Percentiles rank a stretch among this genome's conserved stretches.
These are phyloP conservation scores for Muscidifurax raptorellus DNA, from an alignment of 1,140 invertebrate genomes.

Conservation along the genomic window DNA sequence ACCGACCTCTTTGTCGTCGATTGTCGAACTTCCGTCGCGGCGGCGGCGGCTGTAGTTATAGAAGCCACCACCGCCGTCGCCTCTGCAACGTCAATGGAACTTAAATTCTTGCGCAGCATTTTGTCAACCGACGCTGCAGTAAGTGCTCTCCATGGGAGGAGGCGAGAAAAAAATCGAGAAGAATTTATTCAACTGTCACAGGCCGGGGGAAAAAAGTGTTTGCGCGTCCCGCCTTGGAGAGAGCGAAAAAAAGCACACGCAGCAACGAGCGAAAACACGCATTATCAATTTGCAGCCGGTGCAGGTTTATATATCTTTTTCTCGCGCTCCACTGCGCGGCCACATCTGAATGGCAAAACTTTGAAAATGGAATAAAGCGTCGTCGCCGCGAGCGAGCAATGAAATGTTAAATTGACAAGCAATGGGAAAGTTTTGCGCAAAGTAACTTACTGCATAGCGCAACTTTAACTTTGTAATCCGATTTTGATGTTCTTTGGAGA, in stretches of 20 bases:
- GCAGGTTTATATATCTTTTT: not conserved
- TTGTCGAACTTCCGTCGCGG: conserved; percentile 69
- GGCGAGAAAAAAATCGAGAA: not conserved
- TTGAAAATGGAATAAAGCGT: not conserved
- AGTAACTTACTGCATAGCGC: not conserved
- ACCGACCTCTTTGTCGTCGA: conserved; percentile 72
- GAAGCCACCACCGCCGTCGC: conserved; percentile 27
- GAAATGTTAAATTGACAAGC: conserved; percentile 14
- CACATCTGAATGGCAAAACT: not conserved
- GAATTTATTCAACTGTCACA: conserved; percentile 35
- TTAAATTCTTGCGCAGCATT: conserved; percentile 46
- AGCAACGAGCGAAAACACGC: not conserved
- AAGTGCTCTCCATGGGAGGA: conserved; percentile 21
- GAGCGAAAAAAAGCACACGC: not conserved
- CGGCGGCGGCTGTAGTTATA: conserved; percentile 44
- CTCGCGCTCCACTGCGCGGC: too few species aligned
- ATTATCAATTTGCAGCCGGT: not conserved
- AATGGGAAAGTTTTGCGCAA: not conserved
- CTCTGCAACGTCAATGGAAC: conserved; percentile 32
- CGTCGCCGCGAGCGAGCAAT: not conserved
- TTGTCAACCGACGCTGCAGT: conserved; percentile 36
- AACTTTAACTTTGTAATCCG: conserved; percentile 10
- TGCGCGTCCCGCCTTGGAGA: not conserved
- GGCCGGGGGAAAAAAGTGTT: not conserved
- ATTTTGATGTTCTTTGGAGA: not conserved